Evolutionary conservation across 1,140 invertebrate genomes (phyloP).

Genomic region (Cherax quadricarinatus): DNA sequence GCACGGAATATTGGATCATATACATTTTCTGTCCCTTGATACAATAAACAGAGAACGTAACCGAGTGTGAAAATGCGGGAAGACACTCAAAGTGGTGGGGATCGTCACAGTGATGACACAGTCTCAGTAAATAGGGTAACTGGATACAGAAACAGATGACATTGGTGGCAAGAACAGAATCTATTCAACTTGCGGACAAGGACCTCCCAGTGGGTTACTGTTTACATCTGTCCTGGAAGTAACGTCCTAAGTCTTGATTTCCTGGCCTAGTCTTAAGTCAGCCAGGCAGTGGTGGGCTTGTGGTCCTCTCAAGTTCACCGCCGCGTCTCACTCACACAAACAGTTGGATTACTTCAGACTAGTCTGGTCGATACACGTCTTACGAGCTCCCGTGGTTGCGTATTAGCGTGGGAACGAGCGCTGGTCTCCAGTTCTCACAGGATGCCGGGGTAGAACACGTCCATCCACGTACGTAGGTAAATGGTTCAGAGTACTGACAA

Average conservation of each 20-base stretch:
- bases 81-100: too few species aligned
- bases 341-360: neutral
- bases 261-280: neutral
- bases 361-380: neutral
- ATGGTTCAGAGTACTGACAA: too few species aligned
- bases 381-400: neutral
- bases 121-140: too few species aligned
- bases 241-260: neutral
- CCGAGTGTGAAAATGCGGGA: too few species aligned
- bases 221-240: neutral
- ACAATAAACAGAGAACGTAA: too few species aligned
- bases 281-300: too few species aligned
- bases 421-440: neutral
- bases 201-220: neutral
- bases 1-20: too few species aligned
- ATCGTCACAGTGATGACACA: too few species aligned
- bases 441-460: neutral
- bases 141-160: neutral
- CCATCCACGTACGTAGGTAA: too few species aligned
- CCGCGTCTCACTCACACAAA: neutral
- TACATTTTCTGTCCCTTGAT: too few species aligned
- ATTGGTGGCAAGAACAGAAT: neutral
- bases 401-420: neutral
- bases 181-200: neutral
- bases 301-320: neutral